Base-by-base conservation (phyloP, 2,797 vertebrate species). In the Sebastes glaucus region DNA sequence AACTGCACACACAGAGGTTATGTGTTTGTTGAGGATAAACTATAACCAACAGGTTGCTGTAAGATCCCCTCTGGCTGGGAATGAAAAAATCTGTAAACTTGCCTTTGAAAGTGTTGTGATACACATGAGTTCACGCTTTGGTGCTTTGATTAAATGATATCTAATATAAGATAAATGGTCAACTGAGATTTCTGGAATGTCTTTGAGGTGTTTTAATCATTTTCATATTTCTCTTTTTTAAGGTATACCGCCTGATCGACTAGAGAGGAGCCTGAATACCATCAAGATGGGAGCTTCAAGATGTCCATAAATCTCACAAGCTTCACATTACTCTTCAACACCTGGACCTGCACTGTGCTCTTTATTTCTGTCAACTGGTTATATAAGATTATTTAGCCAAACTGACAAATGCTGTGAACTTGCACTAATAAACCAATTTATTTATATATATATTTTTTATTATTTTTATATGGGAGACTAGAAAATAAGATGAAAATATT, bases 211-310 rank as follows among this genome's bases (percentile, higher is more conserved):
- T 65, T 71, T 25, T 49, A 71, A 49, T 81, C 2, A 35, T 74
- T 59, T 71, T 60, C 4, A 2, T 62, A 2, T 77, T 69, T 81
- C 6, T 82, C 3, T 71, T 78, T 82, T 33, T 62, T 30, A 93
- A 93, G 93, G 91, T 71, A 7, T 49, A 57, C 16, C 20, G 42
- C 25, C 57, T 4, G 65, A 77, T 81, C 32, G 56, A 74, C 70
- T 18, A 10, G 53, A 71, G 22, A 8, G 33, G 20, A 70, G 64
- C 10, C 35, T 22, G 30, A 46, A 76, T 61, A 16, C 78, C 28
- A 65, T 53, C 69, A 57, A 69, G 11, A 78, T 8, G 32, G 27
- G 59, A 55, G 57, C 22, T 59, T 84, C 73, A 67, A 65, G 70
- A 73, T 68, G 62, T 84, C 42, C 5, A 60, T 28, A 22, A 63